Base-by-base conservation (phyloP, 1,140 invertebrate genomes). In the Drosophila tsacasi region DNA sequence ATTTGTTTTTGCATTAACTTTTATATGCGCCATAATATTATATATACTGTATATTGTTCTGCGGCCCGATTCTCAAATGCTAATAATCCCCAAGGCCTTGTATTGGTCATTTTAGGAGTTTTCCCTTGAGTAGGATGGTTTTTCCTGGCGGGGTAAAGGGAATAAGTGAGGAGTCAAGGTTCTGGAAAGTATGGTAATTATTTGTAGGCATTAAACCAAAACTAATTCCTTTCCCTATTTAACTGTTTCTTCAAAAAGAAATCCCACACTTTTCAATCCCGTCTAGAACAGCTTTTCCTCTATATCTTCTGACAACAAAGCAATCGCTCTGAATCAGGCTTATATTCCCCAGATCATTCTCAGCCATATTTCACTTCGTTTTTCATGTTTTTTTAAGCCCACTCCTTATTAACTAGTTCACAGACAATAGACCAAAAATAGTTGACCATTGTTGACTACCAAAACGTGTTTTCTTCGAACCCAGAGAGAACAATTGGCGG, bases 391-490 rank as follows among this genome's bases (percentile, higher is more conserved):
- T 32, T 35, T 62, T 12, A 73, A 40, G 54, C 67, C 69, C 55
- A 47, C 76, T 39, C 40, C 55, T 52, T 50, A 66, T 55, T 73
- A 84, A 61, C 66, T 84, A 47, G 77, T 81, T 60, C 67, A 77
- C 59, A 85, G 66, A 78, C 73, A 64, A 82, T 54, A 42, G 39
- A 27, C 57, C 75, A 46, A 74, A 57, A 55, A 78, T 52, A 39
- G 65, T 73, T 79, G 76, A 66, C 73, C 80, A 81, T 81, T 87
- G 83, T 87, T 81, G 80, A 40, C 42, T 54, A 32, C 65, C 25
- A 61, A 83, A 89, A 89, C 84, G 73, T 78, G 84, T 89, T 89
- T 90, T 58, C 52, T 79, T 84, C 78, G 42, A 63, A n/a, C 25
- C 37, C n/a, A 30, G 37, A 32, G 60, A 87, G 76, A 87, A 86